Evolutionary conservation across 2,797 vertebrate species (phyloP), one percentile per base, ranked within the genome.

Genomic region (Decapterus maruadsi): DNA sequence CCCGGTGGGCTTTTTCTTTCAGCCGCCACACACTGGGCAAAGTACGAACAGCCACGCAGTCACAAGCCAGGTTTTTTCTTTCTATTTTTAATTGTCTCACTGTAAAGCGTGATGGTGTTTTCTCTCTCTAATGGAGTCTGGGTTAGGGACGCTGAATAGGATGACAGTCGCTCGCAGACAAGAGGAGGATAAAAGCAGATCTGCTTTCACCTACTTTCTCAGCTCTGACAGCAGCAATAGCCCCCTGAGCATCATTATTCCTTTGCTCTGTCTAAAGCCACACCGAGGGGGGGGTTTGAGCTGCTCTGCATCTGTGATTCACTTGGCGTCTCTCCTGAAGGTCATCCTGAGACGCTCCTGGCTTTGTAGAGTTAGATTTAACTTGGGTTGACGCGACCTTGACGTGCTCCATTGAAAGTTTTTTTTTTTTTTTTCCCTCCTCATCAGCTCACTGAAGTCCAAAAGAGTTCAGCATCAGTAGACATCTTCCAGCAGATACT

Each of bases 171-270:
- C 89, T 86, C n/a, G 81, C 78, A 77, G 86, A 85, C 31, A 71
- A 67, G 65, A 67, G 55, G 62, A 76, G 60, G 86, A 92, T 89
- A 81, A 92, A 92, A 90, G 89, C 62, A 76, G 71, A 80, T 90
- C 78, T 74, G 53, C 84, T 90, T 89, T 90, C 85, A 76, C 60
- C 59, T 82, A 67, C 77, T 73, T 84, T 80, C 71, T 63, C n/a
- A 0, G 40, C 78, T 77, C 36, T 79, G 90, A 89, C 87, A 80
- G 78, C 10, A 78, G 72, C 55, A 54, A 67, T 40, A 66, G 78
- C 75, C 81, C 88, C 69, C 63, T 50, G 70, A 87, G 83, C 81
- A 67, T 90, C 87, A 86, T 83, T 87, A 84, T 82, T 77, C 71
- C 72, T 83, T 68, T 68, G 79, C 80, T 84, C 69, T 64, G 68